Base-by-base conservation (phyloP, 2,888 invertebrate species). In the Andrena hattorfiana region DNA sequence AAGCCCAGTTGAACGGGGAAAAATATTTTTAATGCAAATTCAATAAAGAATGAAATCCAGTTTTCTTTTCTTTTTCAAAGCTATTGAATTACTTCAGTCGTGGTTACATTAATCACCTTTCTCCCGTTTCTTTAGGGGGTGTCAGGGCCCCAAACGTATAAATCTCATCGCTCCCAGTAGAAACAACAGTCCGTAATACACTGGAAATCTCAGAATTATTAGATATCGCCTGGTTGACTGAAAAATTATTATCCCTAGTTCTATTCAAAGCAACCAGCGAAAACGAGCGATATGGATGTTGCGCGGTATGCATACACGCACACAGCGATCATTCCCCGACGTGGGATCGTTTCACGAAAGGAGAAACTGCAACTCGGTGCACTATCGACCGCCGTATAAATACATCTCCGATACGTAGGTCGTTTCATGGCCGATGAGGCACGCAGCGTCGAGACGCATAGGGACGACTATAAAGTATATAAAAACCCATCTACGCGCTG, bases 391-490 rank as follows among this genome's bases (percentile, higher is more conserved):
- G 49, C n/a, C 75, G 76, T 70, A 86, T 89, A 89, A 90, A 89
- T 87, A 89, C 85, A 82, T 82, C 75, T 48, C 62, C 77, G 72
- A 81, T 75, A 84, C 70, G 60, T 70, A 71, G 82, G 79, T 72
- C 70, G 85, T 79, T 86, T 89, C 83, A 86, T 73, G 81, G 85
- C 73, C 83, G 89, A 90, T 81, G 73, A 78, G 83, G 75, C 76
- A 77, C 81, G 76, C 74, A 69, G 56, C 63, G n/a, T 49, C 59
- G 28, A 51, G 28, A 30, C 10, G 68, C 35, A 6, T 64, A 51
- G 35, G 8, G 42, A 35, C 59, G 26, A 60, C 49, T 26, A 23
- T 48, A 13, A 49, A 16, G 20, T 8, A 64, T 60, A 69, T 32
- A 72, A 32, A 64, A 26, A 64, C 35, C n/a, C 59, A 54, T n/a